A percentile compares a stretch with the other conserved stretches of the same genome.
Evolutionary conservation across 2,797 vertebrate species (phyloP).

Genomic region (Hapalemur alaotrensis): DNA sequence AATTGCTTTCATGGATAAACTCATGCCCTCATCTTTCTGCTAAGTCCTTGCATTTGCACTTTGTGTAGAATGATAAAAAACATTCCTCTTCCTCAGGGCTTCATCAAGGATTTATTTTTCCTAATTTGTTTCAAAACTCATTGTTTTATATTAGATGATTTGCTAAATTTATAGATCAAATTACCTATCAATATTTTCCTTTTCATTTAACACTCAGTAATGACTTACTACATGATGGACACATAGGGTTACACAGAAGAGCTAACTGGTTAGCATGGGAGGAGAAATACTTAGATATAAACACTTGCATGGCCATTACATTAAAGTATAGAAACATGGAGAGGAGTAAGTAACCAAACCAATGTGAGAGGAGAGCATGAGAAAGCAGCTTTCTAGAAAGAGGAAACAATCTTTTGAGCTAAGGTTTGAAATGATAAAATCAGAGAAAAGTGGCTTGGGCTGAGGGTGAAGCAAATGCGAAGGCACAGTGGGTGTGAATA

Average conservation of each 20-base stretch:
- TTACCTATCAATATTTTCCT: background rate
- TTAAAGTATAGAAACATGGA: background rate
- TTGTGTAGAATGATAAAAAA: background rate
- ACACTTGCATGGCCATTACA: background rate
- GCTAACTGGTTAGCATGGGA: background rate
- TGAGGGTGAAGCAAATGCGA: background rate
- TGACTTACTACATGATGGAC: background rate
- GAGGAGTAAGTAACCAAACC: background rate
- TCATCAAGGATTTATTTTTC: background rate
- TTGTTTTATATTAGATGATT: background rate
- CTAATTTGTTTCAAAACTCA: background rate
- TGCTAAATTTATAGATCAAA: background rate
- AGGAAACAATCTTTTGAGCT: background rate
- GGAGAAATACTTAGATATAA: background rate
- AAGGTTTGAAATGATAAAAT: background rate
- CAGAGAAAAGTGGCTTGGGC: background rate
- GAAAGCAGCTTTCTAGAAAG: background rate
- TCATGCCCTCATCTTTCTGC: background rate
- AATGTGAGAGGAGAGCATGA: rapidly evolving
- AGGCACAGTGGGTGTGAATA: background rate
- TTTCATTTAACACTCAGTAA: background rate
- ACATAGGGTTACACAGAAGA: background rate
- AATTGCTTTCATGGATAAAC: background rate
- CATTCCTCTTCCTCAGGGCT: background rate
- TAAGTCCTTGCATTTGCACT: background rate